Evolutionary conservation across 2,888 invertebrate genomes (phyloP).

Genomic region (Anoplius nigerrimus): DNA sequence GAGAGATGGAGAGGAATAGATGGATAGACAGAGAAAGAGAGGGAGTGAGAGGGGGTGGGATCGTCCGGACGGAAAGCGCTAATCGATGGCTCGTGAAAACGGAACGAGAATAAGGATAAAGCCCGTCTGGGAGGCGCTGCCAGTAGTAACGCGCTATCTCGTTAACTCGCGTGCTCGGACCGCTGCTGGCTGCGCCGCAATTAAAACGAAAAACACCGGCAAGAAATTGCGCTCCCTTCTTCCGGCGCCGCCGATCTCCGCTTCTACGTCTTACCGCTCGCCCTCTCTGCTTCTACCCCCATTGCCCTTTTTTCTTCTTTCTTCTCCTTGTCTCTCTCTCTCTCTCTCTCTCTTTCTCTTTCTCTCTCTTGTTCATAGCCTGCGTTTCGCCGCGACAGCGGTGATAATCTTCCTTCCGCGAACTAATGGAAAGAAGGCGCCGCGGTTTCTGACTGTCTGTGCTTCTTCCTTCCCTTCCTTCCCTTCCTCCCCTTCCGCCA

Average conservation of each 20-base stretch:
- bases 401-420: conserved; percentile 8
- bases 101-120: conserved; percentile 32
- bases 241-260: not conserved
- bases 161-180: conserved; percentile 30
- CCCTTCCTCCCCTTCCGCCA: too few species aligned
- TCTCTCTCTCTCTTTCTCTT: not conserved
- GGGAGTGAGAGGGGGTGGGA: too few species aligned
- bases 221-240: conserved; percentile 32
- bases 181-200: conserved; percentile 15
- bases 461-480: too few species aligned
- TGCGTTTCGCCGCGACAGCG: not conserved
- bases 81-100: conserved; percentile 36
- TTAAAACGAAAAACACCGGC: conserved; percentile 40
- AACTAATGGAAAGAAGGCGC: too few species aligned
- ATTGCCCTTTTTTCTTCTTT: not conserved
- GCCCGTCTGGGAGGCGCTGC: not conserved
- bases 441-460: conserved; percentile 4
- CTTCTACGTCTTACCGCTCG: too few species aligned
- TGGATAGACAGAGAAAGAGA: too few species aligned
- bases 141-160: conserved; percentile 26
- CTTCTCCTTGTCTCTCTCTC: not conserved
- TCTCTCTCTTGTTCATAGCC: not conserved
- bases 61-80: conserved; percentile 18
- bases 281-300: too few species aligned
- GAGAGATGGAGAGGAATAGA: too few species aligned